Conservation (phyloP, 2,888 invertebrate genomes). For the Xanthia togata region DNA sequence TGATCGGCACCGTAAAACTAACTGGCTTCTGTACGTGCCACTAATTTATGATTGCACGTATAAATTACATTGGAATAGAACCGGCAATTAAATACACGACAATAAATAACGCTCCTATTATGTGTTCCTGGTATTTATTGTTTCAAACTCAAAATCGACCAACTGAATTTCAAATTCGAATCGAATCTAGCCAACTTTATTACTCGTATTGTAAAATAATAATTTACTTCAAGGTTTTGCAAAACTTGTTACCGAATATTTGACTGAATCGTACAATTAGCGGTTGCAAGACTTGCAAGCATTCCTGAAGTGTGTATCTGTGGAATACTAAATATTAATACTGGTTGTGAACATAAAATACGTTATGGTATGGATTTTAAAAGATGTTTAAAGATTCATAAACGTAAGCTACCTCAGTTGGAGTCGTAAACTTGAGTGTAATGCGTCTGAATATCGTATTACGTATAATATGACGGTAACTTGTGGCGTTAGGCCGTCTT, state of each 20-base stretch:
- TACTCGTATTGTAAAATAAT: slow-evolving; percentile 62
- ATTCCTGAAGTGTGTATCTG: slow-evolving; percentile 30
- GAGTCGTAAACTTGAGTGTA: slow-evolving; percentile 87
- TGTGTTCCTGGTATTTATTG: slow-evolving; percentile 73
- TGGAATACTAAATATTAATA: slow-evolving; percentile 46
- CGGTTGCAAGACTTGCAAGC: slow-evolving; percentile 17
- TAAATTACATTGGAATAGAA: slow-evolving; percentile 81
- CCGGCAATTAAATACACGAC: slow-evolving; percentile 76
- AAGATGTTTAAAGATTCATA: slow-evolving; percentile 88
- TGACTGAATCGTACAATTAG: slow-evolving; percentile 34
- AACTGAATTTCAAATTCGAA: slow-evolving; percentile 62
- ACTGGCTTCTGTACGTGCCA: slow-evolving; percentile 67
- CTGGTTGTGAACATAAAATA: slow-evolving; percentile 66
- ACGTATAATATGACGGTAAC: slow-evolving; percentile 82
- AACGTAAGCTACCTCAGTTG: slow-evolving; percentile 84
- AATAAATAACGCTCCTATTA: slow-evolving; percentile 75
- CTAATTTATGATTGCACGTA: slow-evolving; percentile 78
- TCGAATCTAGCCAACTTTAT: slow-evolving; percentile 65
- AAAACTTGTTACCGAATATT: slow-evolving; percentile 58
- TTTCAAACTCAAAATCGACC: slow-evolving; percentile 72
- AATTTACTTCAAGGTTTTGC: slow-evolving; percentile 57
- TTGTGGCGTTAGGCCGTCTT: slow-evolving; percentile 83
- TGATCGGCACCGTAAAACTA: slow-evolving; percentile 57
- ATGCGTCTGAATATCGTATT: slow-evolving; percentile 85
- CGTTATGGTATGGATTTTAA: slow-evolving; percentile 83